phyloP scores from a whole-genome alignment of 2,113 vertebrate genomes.

The Myotis davidii region DNA sequence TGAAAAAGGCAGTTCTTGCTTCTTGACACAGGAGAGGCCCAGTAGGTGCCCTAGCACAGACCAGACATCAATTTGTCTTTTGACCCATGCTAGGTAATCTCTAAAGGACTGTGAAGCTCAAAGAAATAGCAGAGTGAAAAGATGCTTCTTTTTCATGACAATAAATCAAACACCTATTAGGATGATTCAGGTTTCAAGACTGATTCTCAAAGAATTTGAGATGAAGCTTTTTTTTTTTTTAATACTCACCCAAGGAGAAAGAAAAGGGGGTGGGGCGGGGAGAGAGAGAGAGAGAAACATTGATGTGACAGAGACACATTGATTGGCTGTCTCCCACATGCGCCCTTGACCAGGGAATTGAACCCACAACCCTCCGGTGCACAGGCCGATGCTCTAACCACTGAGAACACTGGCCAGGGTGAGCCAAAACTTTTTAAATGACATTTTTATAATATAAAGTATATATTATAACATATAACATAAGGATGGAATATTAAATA shows the following conservation, averaged over 20 bases:
- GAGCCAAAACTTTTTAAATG: background rate
- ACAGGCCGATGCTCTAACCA: no score
- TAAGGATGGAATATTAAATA: background rate
- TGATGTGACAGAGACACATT: no score
- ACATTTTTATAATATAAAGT: background rate
- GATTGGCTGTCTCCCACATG: no score
- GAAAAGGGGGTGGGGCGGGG: no score
- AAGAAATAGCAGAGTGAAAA: background rate
- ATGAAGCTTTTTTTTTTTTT: no score
- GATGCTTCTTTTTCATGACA: background rate
- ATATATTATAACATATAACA: background rate
- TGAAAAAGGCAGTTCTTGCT: background rate
- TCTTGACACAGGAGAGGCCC: background rate
- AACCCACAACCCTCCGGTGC: no score
- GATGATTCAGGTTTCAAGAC: background rate
- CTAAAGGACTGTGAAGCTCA: background rate
- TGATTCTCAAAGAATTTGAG: background rate
- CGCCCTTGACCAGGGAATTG: no score
- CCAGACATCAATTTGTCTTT: background rate
- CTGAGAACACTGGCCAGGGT: no score
- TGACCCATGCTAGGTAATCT: background rate
- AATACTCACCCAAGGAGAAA: no score
- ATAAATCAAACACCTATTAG: background rate
- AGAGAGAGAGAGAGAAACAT: no score
- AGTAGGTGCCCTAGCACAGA: background rate